Evolutionary conservation across 1,140 invertebrate genomes (phyloP).

Genomic region (Anastatus disparis): DNA sequence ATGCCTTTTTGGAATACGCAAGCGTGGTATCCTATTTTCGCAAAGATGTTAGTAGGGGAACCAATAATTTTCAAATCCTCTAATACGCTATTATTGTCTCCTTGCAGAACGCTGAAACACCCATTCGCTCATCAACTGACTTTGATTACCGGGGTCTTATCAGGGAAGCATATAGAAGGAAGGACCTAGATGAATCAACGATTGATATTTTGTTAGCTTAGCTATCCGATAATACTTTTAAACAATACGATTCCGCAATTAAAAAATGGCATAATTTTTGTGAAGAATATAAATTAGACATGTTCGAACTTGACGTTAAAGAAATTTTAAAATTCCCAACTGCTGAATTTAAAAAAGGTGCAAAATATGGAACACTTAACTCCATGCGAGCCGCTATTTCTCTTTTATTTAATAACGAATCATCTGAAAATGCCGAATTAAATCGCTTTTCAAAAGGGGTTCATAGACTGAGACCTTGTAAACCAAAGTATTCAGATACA

Average conservation of each 20-base stretch:
- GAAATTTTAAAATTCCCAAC: slow-evolving; percentile 43
- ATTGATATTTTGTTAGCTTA: slow-evolving; percentile 48
- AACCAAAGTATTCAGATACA: slow-evolving; percentile 44
- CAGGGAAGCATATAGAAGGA: slow-evolving; percentile 31
- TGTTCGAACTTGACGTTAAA: slow-evolving; percentile 27
- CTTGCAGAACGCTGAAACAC: slow-evolving; percentile 13
- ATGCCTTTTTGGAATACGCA: slow-evolving; percentile 53
- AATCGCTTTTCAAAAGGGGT: slow-evolving; percentile 39
- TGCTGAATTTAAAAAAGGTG: slow-evolving; percentile 42
- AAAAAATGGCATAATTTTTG: slow-evolving; percentile 55
- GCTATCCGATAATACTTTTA: slow-evolving; percentile 40
- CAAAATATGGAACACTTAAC: slow-evolving; percentile 42
- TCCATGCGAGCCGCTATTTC: slow-evolving; percentile 41
- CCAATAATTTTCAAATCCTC: slow-evolving; percentile 14
- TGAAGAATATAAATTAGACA: slow-evolving; percentile 38
- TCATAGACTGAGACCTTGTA: slow-evolving; percentile 38
- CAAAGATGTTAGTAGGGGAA: slow-evolving; percentile 35
- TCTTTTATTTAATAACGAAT: slow-evolving; percentile 25
- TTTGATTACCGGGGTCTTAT: slow-evolving; percentile 8
- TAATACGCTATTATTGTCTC: slow-evolving; percentile 21
- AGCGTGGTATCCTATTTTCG: slow-evolving; percentile 49
- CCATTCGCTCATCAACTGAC: slow-evolving; percentile 17
- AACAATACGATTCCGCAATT: no score
- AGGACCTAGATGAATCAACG: slow-evolving; percentile 27
- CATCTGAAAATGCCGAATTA: slow-evolving; percentile 27